Base-by-base conservation (phyloP, 2,888 invertebrate species). In the Andrena flavipes region DNA sequence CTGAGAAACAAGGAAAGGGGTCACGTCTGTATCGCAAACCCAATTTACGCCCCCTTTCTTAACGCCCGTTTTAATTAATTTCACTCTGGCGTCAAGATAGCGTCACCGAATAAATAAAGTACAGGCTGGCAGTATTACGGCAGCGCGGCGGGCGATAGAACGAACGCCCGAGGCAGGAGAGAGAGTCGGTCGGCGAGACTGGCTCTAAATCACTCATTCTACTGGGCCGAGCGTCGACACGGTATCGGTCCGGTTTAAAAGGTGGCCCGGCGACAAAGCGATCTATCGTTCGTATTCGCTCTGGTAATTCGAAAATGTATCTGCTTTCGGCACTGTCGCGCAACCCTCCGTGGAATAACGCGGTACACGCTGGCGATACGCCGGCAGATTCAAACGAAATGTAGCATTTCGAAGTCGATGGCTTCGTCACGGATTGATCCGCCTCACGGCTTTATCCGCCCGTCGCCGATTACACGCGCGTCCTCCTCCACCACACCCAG, bases 371-470 rank as follows among this genome's bases (percentile, higher is more conserved):
- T 4, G 42, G 16, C 42, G 16, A 42, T 42, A 42, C 42, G 16
- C 3, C 42, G 72, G 80, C 74, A 67, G 85, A 84, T 84, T 79
- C 82, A 82, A 87, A 85, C 84, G 87, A 87, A 87, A 78, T 64
- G 71, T 73, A 75, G 75, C 75, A 76, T 76, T 80, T 76, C 76
- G 76, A 87, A 85, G 87, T 84, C 87, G 87, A 84, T 82, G 87
- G 87, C 84, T 78, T 68, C 83, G 80, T 72, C 83, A 59, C 73
- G 83, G 77, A 85, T 87, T 80, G 87, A 85, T 87, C 84, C 79
- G 70, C 71, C 80, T 75, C 77, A 20, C 74, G 76, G 77, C 80
- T 87, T 85, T 82, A 85, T 85, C 80, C 75, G 82, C 63, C 54
- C 76, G 71, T 69, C 73, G 78, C 56, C 84, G 78, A 78, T 84